Conservation (phyloP, 1,140 invertebrate genomes). For the Harpegnathos saltator region DNA sequence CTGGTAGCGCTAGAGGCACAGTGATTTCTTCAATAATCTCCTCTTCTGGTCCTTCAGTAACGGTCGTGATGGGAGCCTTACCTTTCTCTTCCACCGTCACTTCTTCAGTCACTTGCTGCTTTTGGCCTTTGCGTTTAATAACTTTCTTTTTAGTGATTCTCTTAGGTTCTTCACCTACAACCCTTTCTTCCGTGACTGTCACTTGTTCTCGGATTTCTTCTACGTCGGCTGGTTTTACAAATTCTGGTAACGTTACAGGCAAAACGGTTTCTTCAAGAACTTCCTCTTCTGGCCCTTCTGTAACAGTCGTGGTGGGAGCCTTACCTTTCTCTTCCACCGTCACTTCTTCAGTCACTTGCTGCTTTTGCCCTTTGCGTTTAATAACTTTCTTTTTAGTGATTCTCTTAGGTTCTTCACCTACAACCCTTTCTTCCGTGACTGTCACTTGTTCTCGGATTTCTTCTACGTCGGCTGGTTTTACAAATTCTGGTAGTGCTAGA, state of each 20-base stretch:
- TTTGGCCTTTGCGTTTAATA: conserved; percentile 77
- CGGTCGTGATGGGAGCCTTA: conserved; percentile 73
- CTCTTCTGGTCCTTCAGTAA: conserved; percentile 58
- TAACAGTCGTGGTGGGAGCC: conserved; percentile 71
- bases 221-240: conserved; percentile 2
- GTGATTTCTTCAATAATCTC: conserved; percentile 61
- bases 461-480: conserved; percentile 65
- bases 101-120: conserved; percentile 78
- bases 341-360: conserved; percentile 78
- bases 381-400: conserved; percentile 80
- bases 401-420: neutral
- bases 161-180: neutral
- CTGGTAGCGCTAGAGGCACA: neutral
- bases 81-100: conserved; percentile 78
- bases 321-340: conserved; percentile 79
- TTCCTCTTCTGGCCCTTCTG: conserved; percentile 56
- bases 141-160: conserved; percentile 79
- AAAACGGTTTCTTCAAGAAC: conserved; percentile 52
- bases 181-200: conserved; percentile 73
- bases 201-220: conserved; percentile 79
- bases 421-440: conserved; percentile 75
- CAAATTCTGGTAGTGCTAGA: neutral
- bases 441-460: conserved; percentile 65
- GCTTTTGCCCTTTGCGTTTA: conserved; percentile 75
- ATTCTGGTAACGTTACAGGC: neutral